Percentiles rank a stretch among this genome's conserved stretches.
Evolutionary conservation across 1,140 invertebrate species (phyloP).

Genomic region (Danaus plexippus): DNA sequence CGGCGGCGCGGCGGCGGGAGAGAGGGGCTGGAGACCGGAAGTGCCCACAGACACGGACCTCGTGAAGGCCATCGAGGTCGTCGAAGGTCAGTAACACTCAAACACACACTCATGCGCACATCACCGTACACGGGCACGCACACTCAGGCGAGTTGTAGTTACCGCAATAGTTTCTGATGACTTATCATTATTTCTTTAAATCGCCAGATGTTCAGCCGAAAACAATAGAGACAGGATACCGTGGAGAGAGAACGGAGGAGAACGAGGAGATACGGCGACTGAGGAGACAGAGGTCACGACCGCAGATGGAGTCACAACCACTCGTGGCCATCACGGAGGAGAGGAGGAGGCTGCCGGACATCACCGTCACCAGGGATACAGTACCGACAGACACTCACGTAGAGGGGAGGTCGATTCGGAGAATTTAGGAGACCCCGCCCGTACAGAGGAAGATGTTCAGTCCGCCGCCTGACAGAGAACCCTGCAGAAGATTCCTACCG

Average conservation of each 20-base stretch:
- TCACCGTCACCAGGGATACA: slow-evolving; percentile 43
- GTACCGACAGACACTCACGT: slow-evolving; percentile 69
- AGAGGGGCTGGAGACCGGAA: slow-evolving; percentile 78
- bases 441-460: slow-evolving; percentile 80
- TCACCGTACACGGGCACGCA: no score
- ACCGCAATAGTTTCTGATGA: neutral
- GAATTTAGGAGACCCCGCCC: slow-evolving; percentile 91
- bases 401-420: slow-evolving; percentile 91
- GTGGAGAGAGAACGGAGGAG: slow-evolving; percentile 76
- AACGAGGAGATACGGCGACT: slow-evolving; percentile 68
- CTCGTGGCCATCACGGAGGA: slow-evolving; percentile 73
- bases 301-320: slow-evolving; percentile 52
- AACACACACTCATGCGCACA: neutral
- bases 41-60: slow-evolving; percentile 85
- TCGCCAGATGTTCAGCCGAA: slow-evolving; percentile 79
- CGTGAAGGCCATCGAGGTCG: slow-evolving; percentile 86
- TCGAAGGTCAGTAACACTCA: slow-evolving; percentile 77
- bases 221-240: slow-evolving; percentile 82
- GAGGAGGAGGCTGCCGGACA: slow-evolving; percentile 64
- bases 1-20: slow-evolving; percentile 65
- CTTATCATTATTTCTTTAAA: slow-evolving; percentile 13
- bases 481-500: slow-evolving; percentile 70
- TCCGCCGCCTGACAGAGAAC: slow-evolving; percentile 75
- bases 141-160: neutral
- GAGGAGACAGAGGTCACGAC: slow-evolving; percentile 64